Percentiles rank a stretch among this genome's conserved stretches.
phyloP scores from a whole-genome alignment of 2,797 vertebrate species.

The Coluber constrictor region DNA sequence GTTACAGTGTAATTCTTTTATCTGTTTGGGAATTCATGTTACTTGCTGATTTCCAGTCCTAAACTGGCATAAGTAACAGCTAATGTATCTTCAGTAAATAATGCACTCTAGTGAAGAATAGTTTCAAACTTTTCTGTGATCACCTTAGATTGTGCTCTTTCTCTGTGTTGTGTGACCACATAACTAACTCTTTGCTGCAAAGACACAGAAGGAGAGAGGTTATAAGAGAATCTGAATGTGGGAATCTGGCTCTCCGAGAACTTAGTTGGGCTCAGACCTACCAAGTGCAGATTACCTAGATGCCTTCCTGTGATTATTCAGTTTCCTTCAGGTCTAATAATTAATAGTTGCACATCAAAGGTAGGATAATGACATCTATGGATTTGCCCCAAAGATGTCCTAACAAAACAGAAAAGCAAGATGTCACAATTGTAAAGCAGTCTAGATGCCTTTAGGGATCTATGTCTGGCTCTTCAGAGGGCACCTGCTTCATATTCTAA shows the following conservation, averaged over 20 bases:
- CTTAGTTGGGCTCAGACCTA: neutral
- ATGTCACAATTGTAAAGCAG: neutral
- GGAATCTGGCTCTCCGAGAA: neutral
- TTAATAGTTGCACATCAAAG: neutral
- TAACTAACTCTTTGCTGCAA: neutral
- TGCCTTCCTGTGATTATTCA: neutral
- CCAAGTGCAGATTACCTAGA: neutral
- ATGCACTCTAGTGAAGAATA: neutral
- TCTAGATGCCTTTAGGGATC: neutral
- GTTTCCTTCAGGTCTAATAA: neutral
- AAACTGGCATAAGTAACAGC: neutral
- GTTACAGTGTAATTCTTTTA: neutral
- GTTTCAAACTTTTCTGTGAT: neutral
- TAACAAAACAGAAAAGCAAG: neutral
- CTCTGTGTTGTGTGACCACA: neutral
- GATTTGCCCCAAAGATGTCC: neutral
- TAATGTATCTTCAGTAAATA: neutral
- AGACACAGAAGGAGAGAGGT: neutral
- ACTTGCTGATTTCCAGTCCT: neutral
- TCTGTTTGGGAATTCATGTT: neutral
- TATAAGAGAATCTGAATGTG: neutral
- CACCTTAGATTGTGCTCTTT: neutral
- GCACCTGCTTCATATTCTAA: neutral
- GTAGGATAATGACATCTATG: neutral
- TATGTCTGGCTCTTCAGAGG: neutral